phyloP scores from a whole-genome alignment of 2,888 invertebrate genomes.

The Antitype chi region DNA sequence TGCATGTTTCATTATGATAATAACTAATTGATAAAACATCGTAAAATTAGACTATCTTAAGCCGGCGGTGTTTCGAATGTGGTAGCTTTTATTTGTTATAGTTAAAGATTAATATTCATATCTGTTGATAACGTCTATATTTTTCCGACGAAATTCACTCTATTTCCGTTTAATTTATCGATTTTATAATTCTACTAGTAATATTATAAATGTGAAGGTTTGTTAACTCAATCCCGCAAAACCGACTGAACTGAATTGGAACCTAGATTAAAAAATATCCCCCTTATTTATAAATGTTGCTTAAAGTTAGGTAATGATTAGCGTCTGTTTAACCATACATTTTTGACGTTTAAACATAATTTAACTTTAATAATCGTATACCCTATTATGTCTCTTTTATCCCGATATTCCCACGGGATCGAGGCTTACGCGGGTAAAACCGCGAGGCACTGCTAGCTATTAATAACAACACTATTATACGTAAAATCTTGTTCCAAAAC shows the following conservation, averaged over 20 bases:
- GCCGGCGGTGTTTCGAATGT: background rate
- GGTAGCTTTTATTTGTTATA: slow-evolving; percentile 33
- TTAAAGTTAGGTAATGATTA: no score
- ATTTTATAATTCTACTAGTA: background rate
- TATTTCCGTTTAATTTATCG: background rate
- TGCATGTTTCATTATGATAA: background rate
- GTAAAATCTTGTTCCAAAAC: background rate
- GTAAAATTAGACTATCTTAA: slow-evolving; percentile 31
- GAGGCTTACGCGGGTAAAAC: no score
- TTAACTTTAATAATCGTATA: no score
- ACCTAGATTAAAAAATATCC: no score
- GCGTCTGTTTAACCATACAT: no score
- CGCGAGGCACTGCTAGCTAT: background rate
- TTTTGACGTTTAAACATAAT: no score
- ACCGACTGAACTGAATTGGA: no score
- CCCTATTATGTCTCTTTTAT: no score
- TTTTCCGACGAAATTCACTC: background rate
- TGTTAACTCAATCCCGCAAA: no score
- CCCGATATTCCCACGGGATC: no score
- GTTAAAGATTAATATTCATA: slow-evolving; percentile 16
- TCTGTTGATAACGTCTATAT: slow-evolving; percentile 21
- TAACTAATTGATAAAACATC: slow-evolving; percentile 12
- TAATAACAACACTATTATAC: background rate
- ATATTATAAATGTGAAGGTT: no score
- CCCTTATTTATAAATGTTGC: no score